These are phyloP conservation scores for Listronotus bonariensis DNA, from an alignment of 1,140 invertebrate species.

Conservation along the genomic window DNA sequence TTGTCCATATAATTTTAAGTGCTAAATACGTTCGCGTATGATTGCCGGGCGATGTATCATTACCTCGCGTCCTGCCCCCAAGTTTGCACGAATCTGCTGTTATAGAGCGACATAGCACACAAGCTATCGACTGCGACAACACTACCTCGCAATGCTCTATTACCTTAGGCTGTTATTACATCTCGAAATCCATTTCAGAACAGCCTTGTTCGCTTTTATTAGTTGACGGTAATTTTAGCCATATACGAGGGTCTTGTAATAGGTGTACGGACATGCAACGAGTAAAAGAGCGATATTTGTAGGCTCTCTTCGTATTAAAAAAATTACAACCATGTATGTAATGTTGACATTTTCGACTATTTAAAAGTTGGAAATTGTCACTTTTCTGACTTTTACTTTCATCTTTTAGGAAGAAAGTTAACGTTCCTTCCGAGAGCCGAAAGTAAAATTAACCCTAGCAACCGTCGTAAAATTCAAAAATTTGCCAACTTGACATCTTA, in stretches of 20 bases:
- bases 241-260: background rate
- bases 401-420: no score
- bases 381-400: no score
- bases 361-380: no score
- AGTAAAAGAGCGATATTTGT: no score
- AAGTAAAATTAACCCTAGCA: no score
- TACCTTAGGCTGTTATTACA: slow-evolving; percentile 28
- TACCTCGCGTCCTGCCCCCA: slow-evolving; percentile 32
- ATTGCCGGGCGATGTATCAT: slow-evolving; percentile 40
- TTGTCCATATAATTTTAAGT: slow-evolving; percentile 47
- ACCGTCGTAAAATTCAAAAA: no score
- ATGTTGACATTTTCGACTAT: no score
- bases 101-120: slow-evolving; percentile 14
- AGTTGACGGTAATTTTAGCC: slow-evolving; percentile 22
- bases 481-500: no score
- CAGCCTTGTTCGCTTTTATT: slow-evolving; percentile 25
- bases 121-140: slow-evolving; percentile 14
- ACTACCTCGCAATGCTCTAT: slow-evolving; percentile 28
- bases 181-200: slow-evolving; percentile 24
- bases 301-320: no score
- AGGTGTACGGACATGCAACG: no score
- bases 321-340: no score
- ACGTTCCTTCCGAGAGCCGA: no score
- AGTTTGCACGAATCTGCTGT: slow-evolving; percentile 36
- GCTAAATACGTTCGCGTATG: slow-evolving; percentile 44